phyloP scores from a whole-genome alignment of 2,113 vertebrate genomes.

The Ophiodon elongatus region DNA sequence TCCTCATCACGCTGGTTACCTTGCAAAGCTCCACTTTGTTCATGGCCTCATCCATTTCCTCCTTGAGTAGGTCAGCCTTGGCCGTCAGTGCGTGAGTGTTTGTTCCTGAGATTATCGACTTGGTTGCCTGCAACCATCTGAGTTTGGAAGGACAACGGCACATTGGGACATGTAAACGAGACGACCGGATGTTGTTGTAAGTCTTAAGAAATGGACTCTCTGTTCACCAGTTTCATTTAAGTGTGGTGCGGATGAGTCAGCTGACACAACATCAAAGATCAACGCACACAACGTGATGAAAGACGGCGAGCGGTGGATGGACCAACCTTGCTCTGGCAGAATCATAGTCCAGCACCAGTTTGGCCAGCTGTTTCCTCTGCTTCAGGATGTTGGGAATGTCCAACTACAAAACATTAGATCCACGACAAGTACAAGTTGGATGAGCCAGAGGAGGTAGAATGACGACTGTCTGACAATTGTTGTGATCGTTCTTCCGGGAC shows the following conservation, averaged over 20 bases:
- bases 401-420: constrained; percentile 78
- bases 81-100: constrained; percentile 98
- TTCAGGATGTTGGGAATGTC: constrained; percentile 99
- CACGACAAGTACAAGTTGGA: constrained; percentile 2
- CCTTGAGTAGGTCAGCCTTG: constrained; percentile 96
- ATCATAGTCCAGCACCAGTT: constrained; percentile 96
- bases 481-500: neutral
- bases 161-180: neutral
- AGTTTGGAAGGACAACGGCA: neutral
- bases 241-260: neutral
- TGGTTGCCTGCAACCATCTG: constrained; percentile 98
- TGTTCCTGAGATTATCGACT: constrained; percentile 94
- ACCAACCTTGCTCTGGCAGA: constrained; percentile 94
- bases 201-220: neutral
- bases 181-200: neutral
- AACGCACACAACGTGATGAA: neutral
- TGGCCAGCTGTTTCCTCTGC: constrained; percentile 96
- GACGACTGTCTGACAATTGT: neutral
- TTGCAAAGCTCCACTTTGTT: constrained; percentile 99
- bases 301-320: constrained; percentile 5
- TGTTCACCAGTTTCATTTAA: neutral
- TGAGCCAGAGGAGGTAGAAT: neutral
- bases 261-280: neutral
- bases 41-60: constrained; percentile 98
- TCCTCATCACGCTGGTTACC: constrained; percentile 76